These are phyloP conservation scores for Beroe ovata DNA, from an alignment of 37 sponge, comb jelly and placozoan genomes.

Conservation along the genomic window DNA sequence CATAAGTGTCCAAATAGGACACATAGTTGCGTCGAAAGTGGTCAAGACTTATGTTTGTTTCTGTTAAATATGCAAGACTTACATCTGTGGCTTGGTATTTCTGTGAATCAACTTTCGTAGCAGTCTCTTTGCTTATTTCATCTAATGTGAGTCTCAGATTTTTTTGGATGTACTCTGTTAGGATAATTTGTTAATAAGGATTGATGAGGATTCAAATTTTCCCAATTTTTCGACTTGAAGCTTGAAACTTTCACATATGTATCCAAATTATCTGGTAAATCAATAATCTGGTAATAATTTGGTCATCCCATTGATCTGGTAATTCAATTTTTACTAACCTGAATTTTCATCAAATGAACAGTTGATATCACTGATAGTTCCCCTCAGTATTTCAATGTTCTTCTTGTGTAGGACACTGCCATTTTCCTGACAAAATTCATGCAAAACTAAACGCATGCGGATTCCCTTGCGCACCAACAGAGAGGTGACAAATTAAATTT, in stretches of 20 bases:
- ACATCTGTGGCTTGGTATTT: conserved; percentile 62
- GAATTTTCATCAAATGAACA: conserved; percentile 51
- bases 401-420: conserved; percentile 57
- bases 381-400: conserved; percentile 27
- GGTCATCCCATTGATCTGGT: too few relatives aligned
- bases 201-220: too few relatives aligned
- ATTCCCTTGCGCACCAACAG: too few relatives aligned
- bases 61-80: conserved; percentile 18
- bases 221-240: too few relatives aligned
- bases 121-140: conserved; percentile 56
- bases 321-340: too few relatives aligned
- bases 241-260: too few relatives aligned
- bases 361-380: conserved; percentile 37
- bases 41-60: too few relatives aligned
- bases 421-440: conserved; percentile 63
- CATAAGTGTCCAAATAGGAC: too few relatives aligned
- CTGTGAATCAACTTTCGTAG: conserved; percentile 60
- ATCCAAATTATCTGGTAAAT: too few relatives aligned
- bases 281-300: neutral
- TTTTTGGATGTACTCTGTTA: conserved; percentile 62
- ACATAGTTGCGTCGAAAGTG: too few relatives aligned
- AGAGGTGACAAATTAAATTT: too few relatives aligned
- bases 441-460: conserved; percentile 27
- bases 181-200: too few relatives aligned
- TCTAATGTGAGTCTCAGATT: conserved; percentile 32